Evolutionary conservation across 2,888 invertebrate genomes (phyloP).

Genomic region (Plutella xylostella): DNA sequence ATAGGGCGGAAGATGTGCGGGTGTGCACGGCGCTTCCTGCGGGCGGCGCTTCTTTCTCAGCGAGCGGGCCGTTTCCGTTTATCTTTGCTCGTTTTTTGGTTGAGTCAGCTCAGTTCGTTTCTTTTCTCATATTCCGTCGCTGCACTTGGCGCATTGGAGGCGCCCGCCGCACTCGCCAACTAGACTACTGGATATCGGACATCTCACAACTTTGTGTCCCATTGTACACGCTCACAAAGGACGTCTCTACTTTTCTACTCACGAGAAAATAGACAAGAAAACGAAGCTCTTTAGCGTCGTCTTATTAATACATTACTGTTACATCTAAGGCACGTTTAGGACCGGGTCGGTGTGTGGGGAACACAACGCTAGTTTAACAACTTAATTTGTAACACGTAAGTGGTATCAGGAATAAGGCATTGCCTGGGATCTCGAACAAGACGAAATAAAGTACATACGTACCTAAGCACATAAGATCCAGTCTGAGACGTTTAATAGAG

Average conservation of each 20-base stretch:
- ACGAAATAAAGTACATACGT: too few species aligned
- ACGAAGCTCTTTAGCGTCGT: too few species aligned
- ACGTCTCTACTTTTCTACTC: not conserved
- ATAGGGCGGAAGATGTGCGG: conserved; percentile 28
- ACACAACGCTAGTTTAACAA: too few species aligned
- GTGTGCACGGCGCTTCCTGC: conserved; percentile 55
- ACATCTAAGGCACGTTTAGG: too few species aligned
- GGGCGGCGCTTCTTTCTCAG: conserved; percentile 54
- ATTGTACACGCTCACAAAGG: conserved; percentile 9
- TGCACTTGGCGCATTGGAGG: conserved; percentile 43
- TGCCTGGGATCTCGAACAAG: too few species aligned
- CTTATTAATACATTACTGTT: too few species aligned
- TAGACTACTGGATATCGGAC: conserved; percentile 11
- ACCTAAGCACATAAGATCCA: too few species aligned
- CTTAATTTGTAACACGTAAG: too few species aligned
- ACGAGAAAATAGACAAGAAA: too few species aligned
- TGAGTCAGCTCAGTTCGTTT: conserved; percentile 48
- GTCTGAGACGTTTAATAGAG: too few species aligned
- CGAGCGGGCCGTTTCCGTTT: conserved; percentile 62
- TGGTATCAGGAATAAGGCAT: too few species aligned
- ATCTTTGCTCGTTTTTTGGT: conserved; percentile 56
- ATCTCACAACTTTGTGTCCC: conserved; percentile 8
- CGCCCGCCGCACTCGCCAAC: conserved; percentile 8
- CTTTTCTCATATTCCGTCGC: conserved; percentile 49
- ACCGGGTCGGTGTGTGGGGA: too few species aligned